Percentiles rank a stretch among this genome's conserved stretches.
These are phyloP conservation scores for Epinotia brunnichana DNA, from an alignment of 2,888 invertebrate genomes.

Conservation along the genomic window DNA sequence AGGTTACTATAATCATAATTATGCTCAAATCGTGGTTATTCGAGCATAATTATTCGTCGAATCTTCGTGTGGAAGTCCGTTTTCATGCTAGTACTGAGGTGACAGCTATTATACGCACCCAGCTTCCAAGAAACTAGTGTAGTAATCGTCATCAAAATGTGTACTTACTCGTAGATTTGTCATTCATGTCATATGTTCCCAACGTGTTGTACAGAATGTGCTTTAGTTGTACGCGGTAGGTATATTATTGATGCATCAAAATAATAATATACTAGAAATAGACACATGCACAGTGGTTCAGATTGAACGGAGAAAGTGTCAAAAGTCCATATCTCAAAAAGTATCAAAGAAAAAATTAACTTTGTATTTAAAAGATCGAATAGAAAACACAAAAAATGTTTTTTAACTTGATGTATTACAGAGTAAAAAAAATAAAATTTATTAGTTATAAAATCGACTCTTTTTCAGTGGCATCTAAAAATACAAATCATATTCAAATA, in stretches of 20 bases:
- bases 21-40: background rate
- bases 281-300: too few species aligned
- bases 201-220: background rate
- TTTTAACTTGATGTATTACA: too few species aligned
- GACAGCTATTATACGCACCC: too few species aligned
- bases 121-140: background rate
- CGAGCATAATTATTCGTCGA: background rate
- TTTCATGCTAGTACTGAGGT: background rate
- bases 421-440: too few species aligned
- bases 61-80: background rate
- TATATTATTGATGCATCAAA: background rate
- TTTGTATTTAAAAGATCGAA: too few species aligned
- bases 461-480: too few species aligned
- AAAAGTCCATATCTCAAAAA: too few species aligned
- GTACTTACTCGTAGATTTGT: background rate
- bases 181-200: slow-evolving; percentile 1
- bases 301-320: too few species aligned
- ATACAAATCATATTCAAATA: too few species aligned
- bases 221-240: background rate
- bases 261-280: background rate
- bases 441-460: too few species aligned
- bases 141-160: slow-evolving; percentile 10
- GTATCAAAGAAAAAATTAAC: too few species aligned
- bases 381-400: too few species aligned
- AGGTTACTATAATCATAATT: background rate